Percentiles rank a stretch among this genome's conserved stretches.
Conservation (phyloP, 2,888 invertebrate genomes). For the Lordiphosa andalusiaca region DNA sequence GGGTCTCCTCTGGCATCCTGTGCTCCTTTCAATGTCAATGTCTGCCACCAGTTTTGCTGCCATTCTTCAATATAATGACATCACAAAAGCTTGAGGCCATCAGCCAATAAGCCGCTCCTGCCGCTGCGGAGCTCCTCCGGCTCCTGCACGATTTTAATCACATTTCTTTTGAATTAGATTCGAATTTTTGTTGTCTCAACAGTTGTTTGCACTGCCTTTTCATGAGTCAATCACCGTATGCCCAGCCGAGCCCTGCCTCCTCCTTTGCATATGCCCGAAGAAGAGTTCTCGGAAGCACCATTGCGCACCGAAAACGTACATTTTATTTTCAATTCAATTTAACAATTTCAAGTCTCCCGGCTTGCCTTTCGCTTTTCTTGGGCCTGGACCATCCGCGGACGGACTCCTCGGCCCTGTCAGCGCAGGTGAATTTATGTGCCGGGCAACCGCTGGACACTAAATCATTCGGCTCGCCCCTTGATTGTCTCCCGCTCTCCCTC, state of each 20-base stretch:
- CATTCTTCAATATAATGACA: constrained; percentile 80
- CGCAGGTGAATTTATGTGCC: constrained; percentile 79
- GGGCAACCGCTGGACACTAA: constrained; percentile 76
- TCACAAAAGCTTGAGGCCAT: constrained; percentile 73
- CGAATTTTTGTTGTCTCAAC: constrained; percentile 52
- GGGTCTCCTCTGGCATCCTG: constrained; percentile 15
- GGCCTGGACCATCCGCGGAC: constrained; percentile 12
- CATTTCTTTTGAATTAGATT: constrained; percentile 73
- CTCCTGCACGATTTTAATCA: constrained; percentile 67
- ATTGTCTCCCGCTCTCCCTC: constrained; percentile 39
- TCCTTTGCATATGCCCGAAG: constrained; percentile 47
- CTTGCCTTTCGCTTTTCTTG: constrained; percentile 68
- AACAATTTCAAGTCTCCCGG: constrained; percentile 32
- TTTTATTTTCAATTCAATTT: constrained; percentile 55
- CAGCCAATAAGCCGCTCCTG: constrained; percentile 41
- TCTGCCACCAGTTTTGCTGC: constrained; percentile 56
- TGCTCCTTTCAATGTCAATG: constrained; percentile 69
- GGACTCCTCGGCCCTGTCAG: constrained; percentile 64
- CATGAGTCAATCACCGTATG: constrained; percentile 63
- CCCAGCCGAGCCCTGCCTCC: constrained; percentile 14
- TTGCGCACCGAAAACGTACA: constrained; percentile 30
- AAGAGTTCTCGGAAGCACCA: constrained; percentile 20
- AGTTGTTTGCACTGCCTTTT: constrained; percentile 47
- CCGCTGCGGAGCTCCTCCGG: constrained; percentile 10
- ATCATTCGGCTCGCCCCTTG: constrained; percentile 68